Base-by-base conservation (phyloP, 2,113 vertebrate species). In the Dromaius novaehollandiae region DNA sequence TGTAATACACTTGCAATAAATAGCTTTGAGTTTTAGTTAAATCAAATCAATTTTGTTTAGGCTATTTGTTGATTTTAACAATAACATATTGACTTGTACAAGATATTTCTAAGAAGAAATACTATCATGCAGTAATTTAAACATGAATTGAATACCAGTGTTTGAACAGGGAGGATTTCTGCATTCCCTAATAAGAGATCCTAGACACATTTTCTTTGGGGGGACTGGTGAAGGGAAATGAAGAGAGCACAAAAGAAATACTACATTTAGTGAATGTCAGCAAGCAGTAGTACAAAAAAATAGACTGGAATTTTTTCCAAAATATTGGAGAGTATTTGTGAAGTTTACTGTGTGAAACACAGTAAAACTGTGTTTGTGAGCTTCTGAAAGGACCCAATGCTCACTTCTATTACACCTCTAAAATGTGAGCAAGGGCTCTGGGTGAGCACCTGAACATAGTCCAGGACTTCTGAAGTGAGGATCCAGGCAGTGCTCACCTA, bases 1-100 rank as follows among this genome's bases (percentile, higher is more conserved):
- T 88, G 38, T 51, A 85, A 55, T 81, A 71, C 26, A 76, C 44
- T 66, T 36, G 34, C 79, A 88, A 85, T 80, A 88, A 88, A 81
- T 42, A 90, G 50, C 55, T 80, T 74, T 83, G 68, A 87, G 68
- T 74, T 90, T 80, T 55, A 90, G 42, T 90, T 84, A 90, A 88
- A 61, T 38, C 38, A 88, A 50, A 85, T 84, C 56, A 38, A 61
- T 88, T 79, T 81, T 68, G 21, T 66, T 69, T 55, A 56, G 81
- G 50, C 15, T 48, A 93, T 88, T 79, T 82, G 48, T 83, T 61
- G 87, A 53, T 87, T 66, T 79, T 71, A 70, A 75, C 68, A 51
- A 70, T 60, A 77, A 82, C 40, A 38, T 61, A 50, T 56, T 75
- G 74, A 46, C 42, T 80, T 56, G 48, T 65, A 32, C 44, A 53